Evolutionary conservation across 2,797 vertebrate species (phyloP).

Genomic region (Esox lucius): DNA sequence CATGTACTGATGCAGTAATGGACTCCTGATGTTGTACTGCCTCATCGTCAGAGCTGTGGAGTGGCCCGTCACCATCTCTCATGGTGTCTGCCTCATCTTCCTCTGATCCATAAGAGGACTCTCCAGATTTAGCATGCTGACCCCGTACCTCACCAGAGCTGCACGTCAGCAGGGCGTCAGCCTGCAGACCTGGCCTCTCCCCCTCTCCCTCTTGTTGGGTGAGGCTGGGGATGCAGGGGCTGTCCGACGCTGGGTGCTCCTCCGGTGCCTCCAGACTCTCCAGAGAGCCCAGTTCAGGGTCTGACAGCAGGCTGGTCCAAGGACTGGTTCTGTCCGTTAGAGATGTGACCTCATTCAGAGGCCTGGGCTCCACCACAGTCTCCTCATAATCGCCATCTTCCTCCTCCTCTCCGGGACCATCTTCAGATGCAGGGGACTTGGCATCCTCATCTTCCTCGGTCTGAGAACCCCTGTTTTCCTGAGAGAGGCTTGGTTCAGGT

Average conservation of each 20-base stretch:
- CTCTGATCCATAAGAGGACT: slow-evolving; percentile 36
- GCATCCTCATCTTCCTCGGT: slow-evolving; percentile 25
- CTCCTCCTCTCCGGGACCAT: slow-evolving; percentile 35
- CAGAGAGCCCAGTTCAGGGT: slow-evolving; percentile 66
- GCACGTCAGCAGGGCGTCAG: slow-evolving; percentile 5
- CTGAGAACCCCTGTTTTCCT: slow-evolving; percentile 35
- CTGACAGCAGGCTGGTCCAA: slow-evolving; percentile 91
- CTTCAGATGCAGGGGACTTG: background rate
- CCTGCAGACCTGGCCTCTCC: slow-evolving; percentile 9
- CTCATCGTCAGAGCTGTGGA: slow-evolving; percentile 2
- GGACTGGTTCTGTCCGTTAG: slow-evolving; percentile 89
- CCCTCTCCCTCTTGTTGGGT: slow-evolving; percentile 26
- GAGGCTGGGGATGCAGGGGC: background rate
- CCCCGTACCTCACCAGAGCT: slow-evolving; percentile 18
- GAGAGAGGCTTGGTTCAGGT: slow-evolving; percentile 27
- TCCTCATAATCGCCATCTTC: slow-evolving; percentile 87
- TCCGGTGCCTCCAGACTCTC: slow-evolving; percentile 49
- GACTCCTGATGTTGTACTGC: background rate
- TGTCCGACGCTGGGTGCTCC: slow-evolving; percentile 11
- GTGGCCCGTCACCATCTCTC: slow-evolving; percentile 25
- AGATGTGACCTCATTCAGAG: slow-evolving; percentile 88
- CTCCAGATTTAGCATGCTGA: slow-evolving; percentile 11
- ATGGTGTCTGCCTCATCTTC: slow-evolving; percentile 22
- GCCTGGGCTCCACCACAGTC: slow-evolving; percentile 81
- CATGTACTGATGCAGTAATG: background rate